These are phyloP conservation scores for Liodrosophila aerea DNA, from an alignment of 2,888 invertebrate species.

Conservation along the genomic window DNA sequence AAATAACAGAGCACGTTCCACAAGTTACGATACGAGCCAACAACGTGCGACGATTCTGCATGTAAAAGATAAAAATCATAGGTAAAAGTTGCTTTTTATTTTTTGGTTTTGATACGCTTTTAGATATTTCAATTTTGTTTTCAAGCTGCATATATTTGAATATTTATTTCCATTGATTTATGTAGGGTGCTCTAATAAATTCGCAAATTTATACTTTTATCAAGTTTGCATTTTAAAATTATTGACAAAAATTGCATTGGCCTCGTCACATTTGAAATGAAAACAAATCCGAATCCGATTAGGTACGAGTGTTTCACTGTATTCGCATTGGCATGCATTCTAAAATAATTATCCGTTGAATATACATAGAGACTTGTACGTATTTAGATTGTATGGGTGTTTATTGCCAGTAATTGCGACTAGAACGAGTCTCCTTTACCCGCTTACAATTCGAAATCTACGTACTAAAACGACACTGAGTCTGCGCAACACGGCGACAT, in stretches of 20 bases:
- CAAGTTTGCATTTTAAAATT: constrained; percentile 1
- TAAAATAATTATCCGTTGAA: constrained; percentile 21
- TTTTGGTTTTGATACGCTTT: constrained; percentile 56
- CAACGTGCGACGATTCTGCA: constrained; percentile 48
- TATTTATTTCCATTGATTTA: constrained; percentile 32
- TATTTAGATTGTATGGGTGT: constrained; percentile 29
- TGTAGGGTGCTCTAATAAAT: constrained; percentile 26
- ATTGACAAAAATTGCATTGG: constrained; percentile 26
- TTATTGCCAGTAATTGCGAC: constrained; percentile 27
- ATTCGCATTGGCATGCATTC: constrained; percentile 54
- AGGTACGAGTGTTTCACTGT: constrained; percentile 41
- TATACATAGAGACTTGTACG: constrained; percentile 17
- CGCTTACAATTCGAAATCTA: constrained; percentile 35
- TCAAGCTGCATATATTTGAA: too few species aligned
- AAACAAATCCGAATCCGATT: not conserved
- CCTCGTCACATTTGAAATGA: constrained; percentile 24
- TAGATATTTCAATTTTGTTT: constrained; percentile 34
- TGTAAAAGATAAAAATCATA: constrained; percentile 55
- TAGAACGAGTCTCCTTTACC: constrained; percentile 52
- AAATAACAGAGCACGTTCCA: constrained; percentile 32
- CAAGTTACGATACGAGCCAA: constrained; percentile 20
- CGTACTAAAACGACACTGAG: constrained; percentile 17
- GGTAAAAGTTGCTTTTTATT: constrained; percentile 73
- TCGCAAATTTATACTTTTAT: constrained; percentile 29
- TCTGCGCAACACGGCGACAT: constrained; percentile 33